Evolutionary conservation across 2,113 vertebrate genomes (phyloP).

Genomic region (Grantiella picta): DNA sequence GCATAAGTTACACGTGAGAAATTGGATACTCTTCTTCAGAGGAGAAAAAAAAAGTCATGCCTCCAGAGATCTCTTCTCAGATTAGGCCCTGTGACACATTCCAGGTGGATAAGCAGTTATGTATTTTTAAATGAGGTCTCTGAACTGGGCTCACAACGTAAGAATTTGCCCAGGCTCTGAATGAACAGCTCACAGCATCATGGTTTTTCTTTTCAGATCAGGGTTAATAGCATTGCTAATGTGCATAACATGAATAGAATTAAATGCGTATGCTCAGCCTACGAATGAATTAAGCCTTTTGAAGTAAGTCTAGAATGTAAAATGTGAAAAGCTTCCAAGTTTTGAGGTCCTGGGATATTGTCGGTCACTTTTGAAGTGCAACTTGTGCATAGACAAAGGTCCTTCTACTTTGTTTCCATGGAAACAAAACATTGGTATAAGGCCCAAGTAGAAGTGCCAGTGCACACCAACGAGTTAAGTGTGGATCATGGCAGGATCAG

Average conservation of each 20-base stretch:
- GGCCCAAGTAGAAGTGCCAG: not conserved
- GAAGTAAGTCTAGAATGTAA: not conserved
- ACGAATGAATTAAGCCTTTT: not conserved
- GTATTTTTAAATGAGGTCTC: not conserved
- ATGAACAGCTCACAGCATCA: not conserved
- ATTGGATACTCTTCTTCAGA: not conserved
- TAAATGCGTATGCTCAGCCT: not conserved
- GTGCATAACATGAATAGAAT: not conserved
- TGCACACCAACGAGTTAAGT: not conserved
- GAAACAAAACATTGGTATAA: not conserved
- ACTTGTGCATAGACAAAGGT: not conserved
- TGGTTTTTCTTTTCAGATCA: not conserved
- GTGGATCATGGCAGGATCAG: not conserved
- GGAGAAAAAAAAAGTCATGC: not conserved
- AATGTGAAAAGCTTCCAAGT: not conserved
- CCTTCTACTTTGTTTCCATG: not conserved
- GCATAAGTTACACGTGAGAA: not conserved
- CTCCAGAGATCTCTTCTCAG: not conserved
- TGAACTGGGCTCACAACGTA: not conserved
- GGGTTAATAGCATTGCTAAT: not conserved
- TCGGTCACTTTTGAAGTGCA: not conserved
- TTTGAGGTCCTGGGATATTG: not conserved
- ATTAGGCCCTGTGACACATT: not conserved
- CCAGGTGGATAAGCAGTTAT: not conserved
- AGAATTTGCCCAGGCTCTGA: not conserved